Evolutionary conservation across 2,113 vertebrate species (phyloP).

Genomic region (Vireo altiloquus): DNA sequence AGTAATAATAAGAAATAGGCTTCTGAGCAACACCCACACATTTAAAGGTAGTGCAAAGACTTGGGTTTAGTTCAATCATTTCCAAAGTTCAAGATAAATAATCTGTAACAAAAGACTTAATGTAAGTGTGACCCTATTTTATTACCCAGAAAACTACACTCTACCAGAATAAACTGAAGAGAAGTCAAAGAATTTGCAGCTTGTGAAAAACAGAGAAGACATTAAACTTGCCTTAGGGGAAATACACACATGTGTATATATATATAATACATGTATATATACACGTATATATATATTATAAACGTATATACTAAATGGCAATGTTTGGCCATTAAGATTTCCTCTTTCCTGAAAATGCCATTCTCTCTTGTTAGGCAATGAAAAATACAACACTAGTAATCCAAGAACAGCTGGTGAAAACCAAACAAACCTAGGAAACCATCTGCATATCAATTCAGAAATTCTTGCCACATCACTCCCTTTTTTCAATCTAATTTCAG

Average conservation of each 20-base stretch:
- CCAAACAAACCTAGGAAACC: neutral
- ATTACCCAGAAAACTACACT: constrained; percentile 5
- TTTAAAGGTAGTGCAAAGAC: neutral
- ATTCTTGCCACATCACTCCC: neutral
- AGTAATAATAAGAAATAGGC: constrained; percentile 5
- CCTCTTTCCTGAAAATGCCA: neutral
- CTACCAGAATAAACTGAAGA: neutral
- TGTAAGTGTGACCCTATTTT: neutral
- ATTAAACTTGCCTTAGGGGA: neutral
- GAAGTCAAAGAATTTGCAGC: neutral
- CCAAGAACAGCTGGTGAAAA: neutral
- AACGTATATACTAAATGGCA: too few species aligned
- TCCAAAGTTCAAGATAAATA: constrained; percentile 52
- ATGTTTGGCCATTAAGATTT: neutral
- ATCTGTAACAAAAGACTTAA: neutral
- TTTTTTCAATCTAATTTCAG: neutral
- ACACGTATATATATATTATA: too few species aligned
- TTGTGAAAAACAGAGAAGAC: neutral
- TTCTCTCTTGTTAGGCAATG: neutral
- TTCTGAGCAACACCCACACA: constrained; percentile 14
- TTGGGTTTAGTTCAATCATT: constrained; percentile 22
- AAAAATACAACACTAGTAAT: neutral
- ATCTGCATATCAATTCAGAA: neutral
- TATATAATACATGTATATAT: too few species aligned
- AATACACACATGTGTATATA: neutral